Evolutionary conservation across 2,888 invertebrate genomes (phyloP).

Genomic region (Netelia fuscicornis): DNA sequence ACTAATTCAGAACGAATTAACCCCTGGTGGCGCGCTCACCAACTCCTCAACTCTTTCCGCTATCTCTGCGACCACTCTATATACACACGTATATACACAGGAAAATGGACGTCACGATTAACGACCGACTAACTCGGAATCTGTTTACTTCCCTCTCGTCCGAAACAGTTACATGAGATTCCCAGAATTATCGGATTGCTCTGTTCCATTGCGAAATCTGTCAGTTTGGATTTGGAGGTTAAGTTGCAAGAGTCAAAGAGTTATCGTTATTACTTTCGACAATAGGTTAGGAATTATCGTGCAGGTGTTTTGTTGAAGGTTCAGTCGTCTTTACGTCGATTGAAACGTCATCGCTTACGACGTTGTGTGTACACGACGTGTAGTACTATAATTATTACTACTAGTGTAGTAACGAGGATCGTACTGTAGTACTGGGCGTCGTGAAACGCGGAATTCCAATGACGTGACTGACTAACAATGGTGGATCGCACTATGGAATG

Average conservation of each 20-base stretch:
- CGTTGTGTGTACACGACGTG: not conserved
- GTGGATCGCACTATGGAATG: constrained; percentile 25
- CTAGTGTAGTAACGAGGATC: constrained; percentile 10
- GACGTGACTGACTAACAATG: constrained; percentile 61
- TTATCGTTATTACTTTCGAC: no score
- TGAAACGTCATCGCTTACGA: not conserved
- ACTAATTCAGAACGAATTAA: constrained; percentile 75
- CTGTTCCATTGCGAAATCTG: not conserved
- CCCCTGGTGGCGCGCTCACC: constrained; percentile 62
- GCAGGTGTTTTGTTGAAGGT: not conserved
- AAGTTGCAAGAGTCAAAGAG: no score
- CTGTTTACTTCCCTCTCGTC: constrained; percentile 1
- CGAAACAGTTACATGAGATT: constrained; percentile 4
- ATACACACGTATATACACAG: constrained; percentile 3
- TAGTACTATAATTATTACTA: constrained; percentile 16
- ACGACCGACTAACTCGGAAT: constrained; percentile 10
- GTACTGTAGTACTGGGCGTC: constrained; percentile 41
- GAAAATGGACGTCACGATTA: constrained; percentile 40
- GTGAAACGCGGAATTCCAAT: constrained; percentile 65
- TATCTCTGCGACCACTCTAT: constrained; percentile 38
- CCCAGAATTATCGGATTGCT: not conserved
- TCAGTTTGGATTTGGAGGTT: not conserved
- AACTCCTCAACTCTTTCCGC: constrained; percentile 71
- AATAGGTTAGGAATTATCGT: no score
- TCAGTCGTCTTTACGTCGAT: not conserved